Conservation (phyloP, 1,140 invertebrate genomes). For the Asobara japonica region DNA sequence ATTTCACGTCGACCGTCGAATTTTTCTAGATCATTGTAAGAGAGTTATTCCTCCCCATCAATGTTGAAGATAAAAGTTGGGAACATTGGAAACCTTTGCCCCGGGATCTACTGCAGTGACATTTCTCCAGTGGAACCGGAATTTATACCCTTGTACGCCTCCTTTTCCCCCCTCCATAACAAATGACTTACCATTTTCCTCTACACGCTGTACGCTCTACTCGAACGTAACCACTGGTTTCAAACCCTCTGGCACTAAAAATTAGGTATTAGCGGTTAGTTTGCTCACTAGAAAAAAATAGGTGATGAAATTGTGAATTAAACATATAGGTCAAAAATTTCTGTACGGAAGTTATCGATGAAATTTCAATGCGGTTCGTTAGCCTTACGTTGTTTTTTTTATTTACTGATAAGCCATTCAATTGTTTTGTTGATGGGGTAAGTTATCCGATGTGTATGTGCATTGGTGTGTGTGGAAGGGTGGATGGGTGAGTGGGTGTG, state of each 20-base stretch:
- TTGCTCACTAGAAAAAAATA: too few species aligned
- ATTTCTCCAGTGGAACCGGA: background rate
- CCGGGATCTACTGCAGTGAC: background rate
- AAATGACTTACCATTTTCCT: slow-evolving; percentile 4
- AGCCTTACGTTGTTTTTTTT: too few species aligned
- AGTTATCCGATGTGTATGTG: too few species aligned
- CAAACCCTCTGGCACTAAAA: background rate
- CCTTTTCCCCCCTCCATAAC: background rate
- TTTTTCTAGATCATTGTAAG: background rate
- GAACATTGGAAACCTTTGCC: background rate
- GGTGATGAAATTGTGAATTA: too few species aligned
- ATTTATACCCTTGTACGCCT: slow-evolving; percentile 7
- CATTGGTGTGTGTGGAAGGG: too few species aligned
- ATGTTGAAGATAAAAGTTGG: background rate
- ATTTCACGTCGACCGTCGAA: background rate
- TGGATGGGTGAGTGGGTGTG: too few species aligned
- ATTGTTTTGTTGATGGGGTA: too few species aligned
- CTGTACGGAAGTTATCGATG: too few species aligned
- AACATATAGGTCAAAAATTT: too few species aligned
- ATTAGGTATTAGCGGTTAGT: background rate
- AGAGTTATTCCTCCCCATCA: background rate
- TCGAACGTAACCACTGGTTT: background rate
- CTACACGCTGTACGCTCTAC: background rate
- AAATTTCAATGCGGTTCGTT: too few species aligned
- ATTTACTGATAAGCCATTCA: too few species aligned